Conservation (phyloP, 1,140 invertebrate species). For the Daktulosphaira vitifoliae region DNA sequence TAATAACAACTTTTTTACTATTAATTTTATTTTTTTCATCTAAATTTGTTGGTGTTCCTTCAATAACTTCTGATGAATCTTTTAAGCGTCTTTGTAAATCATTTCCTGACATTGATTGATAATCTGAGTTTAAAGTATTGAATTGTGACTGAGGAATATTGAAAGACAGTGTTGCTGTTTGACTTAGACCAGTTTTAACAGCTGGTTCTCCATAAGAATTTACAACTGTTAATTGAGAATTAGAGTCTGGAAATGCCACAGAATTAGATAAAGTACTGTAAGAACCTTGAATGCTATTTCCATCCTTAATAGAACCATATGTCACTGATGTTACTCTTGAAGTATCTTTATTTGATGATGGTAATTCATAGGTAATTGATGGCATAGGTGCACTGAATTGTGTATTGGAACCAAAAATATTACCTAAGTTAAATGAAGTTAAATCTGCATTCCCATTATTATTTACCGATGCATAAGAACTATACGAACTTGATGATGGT, state of each 20-base stretch:
- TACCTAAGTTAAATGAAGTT: constrained; percentile 29
- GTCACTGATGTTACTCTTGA: constrained; percentile 5
- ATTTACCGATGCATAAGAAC: constrained; percentile 32
- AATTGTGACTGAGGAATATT: neutral
- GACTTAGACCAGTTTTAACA: neutral
- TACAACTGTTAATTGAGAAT: constrained; percentile 17
- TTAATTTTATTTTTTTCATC: neutral
- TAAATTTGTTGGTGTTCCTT: neutral
- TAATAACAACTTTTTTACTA: constrained; percentile 11
- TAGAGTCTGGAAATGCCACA: neutral
- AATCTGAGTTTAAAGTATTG: constrained; percentile 1
- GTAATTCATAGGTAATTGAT: constrained; percentile 34
- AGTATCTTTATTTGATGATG: neutral
- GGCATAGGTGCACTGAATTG: constrained; percentile 28
- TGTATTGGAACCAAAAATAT: constrained; percentile 30
- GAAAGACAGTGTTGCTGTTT: neutral
- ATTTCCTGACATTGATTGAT: neutral
- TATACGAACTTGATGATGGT: constrained; percentile 31
- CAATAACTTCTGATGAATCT: constrained; percentile 14
- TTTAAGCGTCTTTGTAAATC: constrained; percentile 15
- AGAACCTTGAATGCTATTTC: constrained; percentile 3
- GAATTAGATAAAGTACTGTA: constrained; percentile 21
- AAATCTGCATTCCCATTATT: constrained; percentile 32
- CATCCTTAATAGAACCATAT: constrained; percentile 31
- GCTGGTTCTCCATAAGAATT: constrained; percentile 33